A percentile compares a stretch with the other conserved stretches of the same genome.
Conservation (phyloP, 1,140 invertebrate species). For the Phymorhynchus buccinoides region DNA sequence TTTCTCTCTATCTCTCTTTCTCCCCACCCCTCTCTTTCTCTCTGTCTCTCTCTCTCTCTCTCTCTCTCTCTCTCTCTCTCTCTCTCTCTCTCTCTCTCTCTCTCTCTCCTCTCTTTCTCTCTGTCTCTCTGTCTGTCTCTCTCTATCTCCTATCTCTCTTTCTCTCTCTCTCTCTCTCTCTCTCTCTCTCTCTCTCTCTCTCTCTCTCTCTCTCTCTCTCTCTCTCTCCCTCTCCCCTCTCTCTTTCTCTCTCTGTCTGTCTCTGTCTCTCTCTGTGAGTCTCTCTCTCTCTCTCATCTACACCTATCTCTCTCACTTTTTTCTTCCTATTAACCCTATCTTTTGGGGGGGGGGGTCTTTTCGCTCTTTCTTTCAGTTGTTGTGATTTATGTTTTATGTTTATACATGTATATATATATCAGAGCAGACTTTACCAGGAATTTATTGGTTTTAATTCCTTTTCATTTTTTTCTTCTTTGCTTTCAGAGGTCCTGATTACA, state of each 20-base stretch:
- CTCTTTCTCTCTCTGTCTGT: neutral
- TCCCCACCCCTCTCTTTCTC: neutral
- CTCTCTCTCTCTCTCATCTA: neutral
- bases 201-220: no score
- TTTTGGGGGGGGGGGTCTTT: neutral
- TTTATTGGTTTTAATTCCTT: neutral
- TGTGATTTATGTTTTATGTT: neutral
- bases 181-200: neutral
- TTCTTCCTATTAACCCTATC: neutral
- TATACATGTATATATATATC: neutral
- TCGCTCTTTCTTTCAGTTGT: neutral
- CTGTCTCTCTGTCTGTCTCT: no score
- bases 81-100: no score
- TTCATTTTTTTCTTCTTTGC: no score
- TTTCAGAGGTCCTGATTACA: no score
- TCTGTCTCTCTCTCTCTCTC: neutral
- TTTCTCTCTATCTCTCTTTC: no score
- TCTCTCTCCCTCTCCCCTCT: no score
- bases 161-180: neutral
- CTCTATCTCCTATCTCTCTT: neutral
- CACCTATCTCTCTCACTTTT: neutral
- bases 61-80: no score
- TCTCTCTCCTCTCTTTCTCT: no score
- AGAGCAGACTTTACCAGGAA: neutral
- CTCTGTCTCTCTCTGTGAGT: neutral